Evolutionary conservation across 2,888 invertebrate genomes (phyloP).

Genomic region (Hypselothyrea guttata): DNA sequence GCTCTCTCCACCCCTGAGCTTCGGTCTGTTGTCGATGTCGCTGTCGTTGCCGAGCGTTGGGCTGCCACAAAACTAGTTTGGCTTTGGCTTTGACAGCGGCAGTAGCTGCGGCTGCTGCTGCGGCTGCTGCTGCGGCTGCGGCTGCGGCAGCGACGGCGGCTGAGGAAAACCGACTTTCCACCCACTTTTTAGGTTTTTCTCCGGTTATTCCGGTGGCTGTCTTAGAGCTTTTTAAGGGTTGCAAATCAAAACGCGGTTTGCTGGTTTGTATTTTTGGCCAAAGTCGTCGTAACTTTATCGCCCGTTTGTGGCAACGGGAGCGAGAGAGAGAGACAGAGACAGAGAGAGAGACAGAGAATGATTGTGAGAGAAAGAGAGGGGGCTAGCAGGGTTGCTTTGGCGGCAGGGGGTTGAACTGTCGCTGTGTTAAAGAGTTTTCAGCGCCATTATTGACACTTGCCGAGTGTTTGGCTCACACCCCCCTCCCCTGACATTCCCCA

Average conservation of each 20-base stretch:
- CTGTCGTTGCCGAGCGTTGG: conserved; percentile 53
- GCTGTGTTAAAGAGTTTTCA: conserved; percentile 59
- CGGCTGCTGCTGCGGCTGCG: not conserved
- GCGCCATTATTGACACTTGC: conserved; percentile 77
- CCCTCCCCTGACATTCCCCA: not conserved
- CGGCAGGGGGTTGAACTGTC: not conserved
- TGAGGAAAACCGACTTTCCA: conserved; percentile 66
- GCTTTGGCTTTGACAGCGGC: conserved; percentile 67
- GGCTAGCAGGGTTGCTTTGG: not conserved
- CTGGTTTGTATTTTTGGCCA: conserved; percentile 78
- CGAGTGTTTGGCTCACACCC: conserved; percentile 41
- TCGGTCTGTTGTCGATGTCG: conserved; percentile 19
- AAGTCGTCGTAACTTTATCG: conserved; percentile 72
- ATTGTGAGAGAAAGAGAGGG: not conserved
- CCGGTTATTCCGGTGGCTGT: conserved; percentile 58
- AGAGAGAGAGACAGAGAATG: not conserved
- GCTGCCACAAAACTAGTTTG: conserved; percentile 72
- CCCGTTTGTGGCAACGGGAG: conserved; percentile 10
- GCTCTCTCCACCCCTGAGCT: conserved; percentile 2
- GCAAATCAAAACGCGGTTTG: conserved; percentile 78
- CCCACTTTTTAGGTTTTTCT: conserved; percentile 69
- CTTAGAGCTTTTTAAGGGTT: conserved; percentile 71
- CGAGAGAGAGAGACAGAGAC: not conserved
- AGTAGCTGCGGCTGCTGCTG: not conserved
- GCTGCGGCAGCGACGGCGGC: conserved; percentile 22